These are phyloP conservation scores for Cistogaster globosa DNA, from an alignment of 2,888 invertebrate species.

Conservation along the genomic window DNA sequence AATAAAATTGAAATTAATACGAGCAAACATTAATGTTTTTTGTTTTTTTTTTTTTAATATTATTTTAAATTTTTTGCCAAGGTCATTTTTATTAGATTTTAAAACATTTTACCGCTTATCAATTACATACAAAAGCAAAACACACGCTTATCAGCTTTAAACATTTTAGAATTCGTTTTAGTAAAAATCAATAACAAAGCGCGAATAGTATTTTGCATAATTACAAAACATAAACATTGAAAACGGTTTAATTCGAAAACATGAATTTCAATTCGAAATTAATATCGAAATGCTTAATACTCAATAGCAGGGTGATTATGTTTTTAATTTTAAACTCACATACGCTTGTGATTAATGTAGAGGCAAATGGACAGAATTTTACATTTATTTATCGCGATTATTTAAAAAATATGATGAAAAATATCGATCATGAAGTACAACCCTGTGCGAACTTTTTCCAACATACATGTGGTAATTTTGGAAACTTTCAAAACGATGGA, in stretches of 20 bases:
- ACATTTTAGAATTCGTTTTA: constrained; percentile 33
- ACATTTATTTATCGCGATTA: constrained; percentile 77
- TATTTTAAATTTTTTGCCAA: constrained; percentile 17
- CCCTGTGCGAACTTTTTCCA: constrained; percentile 79
- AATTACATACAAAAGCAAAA: constrained; percentile 46
- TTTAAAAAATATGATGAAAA: constrained; percentile 74
- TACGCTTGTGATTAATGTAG: neutral
- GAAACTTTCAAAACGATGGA: constrained; percentile 13
- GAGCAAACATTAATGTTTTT: neutral
- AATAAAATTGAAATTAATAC: neutral
- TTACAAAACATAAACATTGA: constrained; percentile 49
- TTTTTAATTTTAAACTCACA: constrained; percentile 45
- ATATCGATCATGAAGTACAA: constrained; percentile 74
- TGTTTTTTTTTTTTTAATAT: too few species aligned
- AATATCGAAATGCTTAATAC: neutral
- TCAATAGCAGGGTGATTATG: neutral
- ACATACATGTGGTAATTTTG: constrained; percentile 78
- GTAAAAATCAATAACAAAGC: constrained; percentile 28
- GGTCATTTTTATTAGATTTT: constrained; percentile 58
- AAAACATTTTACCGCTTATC: constrained; percentile 49
- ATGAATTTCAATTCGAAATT: constrained; percentile 34
- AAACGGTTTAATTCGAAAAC: constrained; percentile 1
- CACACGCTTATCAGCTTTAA: constrained; percentile 53
- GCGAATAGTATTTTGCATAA: constrained; percentile 58
- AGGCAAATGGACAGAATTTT: constrained; percentile 49